A percentile compares a stretch with the other conserved stretches of the same genome.
Evolutionary conservation across 2,797 vertebrate species (phyloP).

Genomic region (Enteromius paludinosus): DNA sequence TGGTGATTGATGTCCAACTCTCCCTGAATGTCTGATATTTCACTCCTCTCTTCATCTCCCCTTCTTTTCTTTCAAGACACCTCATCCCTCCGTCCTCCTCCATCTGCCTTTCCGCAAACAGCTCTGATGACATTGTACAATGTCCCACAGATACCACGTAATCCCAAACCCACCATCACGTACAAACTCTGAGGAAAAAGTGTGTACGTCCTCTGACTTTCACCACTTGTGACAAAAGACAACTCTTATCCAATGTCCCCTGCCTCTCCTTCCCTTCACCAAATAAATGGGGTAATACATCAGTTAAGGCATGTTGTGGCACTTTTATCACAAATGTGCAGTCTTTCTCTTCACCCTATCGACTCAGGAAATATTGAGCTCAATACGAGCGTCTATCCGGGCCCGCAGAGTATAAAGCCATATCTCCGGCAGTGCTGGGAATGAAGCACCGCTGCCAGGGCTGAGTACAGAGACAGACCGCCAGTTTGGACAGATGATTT

Average conservation of each 20-base stretch:
- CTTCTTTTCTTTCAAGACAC: constrained; percentile 46
- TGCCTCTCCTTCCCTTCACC: constrained; percentile 40
- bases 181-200: constrained; percentile 37
- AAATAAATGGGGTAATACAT: constrained; percentile 52
- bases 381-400: constrained; percentile 11
- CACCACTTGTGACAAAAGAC: constrained; percentile 37
- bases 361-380: constrained; percentile 19
- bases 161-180: constrained; percentile 25
- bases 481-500: constrained; percentile 58
- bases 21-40: constrained; percentile 41
- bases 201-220: constrained; percentile 36
- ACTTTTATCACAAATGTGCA: constrained; percentile 48
- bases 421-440: constrained; percentile 45
- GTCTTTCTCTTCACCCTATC: constrained; percentile 42
- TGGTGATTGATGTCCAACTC: constrained; percentile 13
- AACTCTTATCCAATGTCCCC: constrained; percentile 39
- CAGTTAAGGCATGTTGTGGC: constrained; percentile 42
- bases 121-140: constrained; percentile 25
- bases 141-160: neutral
- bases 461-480: constrained; percentile 16
- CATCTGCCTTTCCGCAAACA: constrained; percentile 35
- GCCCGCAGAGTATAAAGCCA: constrained; percentile 45
- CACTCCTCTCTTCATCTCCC: constrained; percentile 37
- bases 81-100: constrained; percentile 27
- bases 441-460: constrained; percentile 36